Conservation (phyloP, 2,797 vertebrate genomes). For the Gymnothorax javanicus region DNA sequence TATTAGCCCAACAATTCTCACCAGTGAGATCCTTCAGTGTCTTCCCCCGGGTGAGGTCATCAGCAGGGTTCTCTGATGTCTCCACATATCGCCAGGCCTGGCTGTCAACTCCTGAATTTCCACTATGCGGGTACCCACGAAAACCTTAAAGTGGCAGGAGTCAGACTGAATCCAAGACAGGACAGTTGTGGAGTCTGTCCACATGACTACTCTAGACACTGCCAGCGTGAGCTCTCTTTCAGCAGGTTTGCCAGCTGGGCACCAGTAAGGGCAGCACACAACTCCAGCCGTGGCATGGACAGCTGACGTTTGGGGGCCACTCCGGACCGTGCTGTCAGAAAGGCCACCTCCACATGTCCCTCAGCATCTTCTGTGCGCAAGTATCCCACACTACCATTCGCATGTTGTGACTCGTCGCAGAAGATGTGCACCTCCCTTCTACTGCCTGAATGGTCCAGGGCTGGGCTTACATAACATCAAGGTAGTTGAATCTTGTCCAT, state of each 20-base stretch:
- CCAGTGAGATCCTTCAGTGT: neutral
- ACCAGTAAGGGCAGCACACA: slow-evolving; percentile 28
- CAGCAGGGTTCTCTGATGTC: neutral
- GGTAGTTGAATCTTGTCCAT: no score
- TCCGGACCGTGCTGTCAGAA: no score
- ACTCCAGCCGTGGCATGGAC: slow-evolving; percentile 12
- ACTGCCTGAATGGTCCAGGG: no score
- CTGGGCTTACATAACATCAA: no score
- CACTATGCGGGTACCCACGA: slow-evolving; percentile 9
- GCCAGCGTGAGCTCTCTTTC: slow-evolving; percentile 29
- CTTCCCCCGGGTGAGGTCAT: slow-evolving; percentile 22
- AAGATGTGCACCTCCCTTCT: no score
- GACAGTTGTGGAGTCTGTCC: slow-evolving; percentile 38
- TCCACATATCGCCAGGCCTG: slow-evolving; percentile 21
- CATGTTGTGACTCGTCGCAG: no score
- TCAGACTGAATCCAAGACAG: slow-evolving; percentile 34
- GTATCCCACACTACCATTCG: no score
- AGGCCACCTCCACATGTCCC: no score
- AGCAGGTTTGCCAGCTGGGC: slow-evolving; percentile 30
- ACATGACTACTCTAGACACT: neutral
- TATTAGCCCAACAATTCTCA: neutral
- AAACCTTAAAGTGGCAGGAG: slow-evolving; percentile 31
- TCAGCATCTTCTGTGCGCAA: no score
- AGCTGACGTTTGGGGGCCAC: no score
- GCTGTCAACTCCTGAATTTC: neutral